Evolutionary conservation across 1,140 invertebrate species (phyloP), one percentile per base, ranked within the genome.

Genomic region (Orius insidiosus): DNA sequence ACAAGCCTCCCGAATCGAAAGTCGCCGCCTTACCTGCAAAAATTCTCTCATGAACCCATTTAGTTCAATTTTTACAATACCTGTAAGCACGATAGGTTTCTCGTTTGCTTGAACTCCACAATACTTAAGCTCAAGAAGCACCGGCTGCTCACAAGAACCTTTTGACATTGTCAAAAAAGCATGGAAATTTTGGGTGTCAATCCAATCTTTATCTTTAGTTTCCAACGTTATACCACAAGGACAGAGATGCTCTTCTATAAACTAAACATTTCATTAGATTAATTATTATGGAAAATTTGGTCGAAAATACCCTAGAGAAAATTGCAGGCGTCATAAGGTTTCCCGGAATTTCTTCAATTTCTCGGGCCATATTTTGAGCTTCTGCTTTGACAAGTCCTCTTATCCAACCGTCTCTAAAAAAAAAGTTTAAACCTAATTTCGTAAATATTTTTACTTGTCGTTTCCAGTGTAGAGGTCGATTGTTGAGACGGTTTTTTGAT

Each of bases 1-100:
- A 84, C 47, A 92, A 78, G 42, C 85, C 86, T 47, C 87, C 87
- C 45, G 80, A 76, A 54, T 93, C 85, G 62, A 90, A 92, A 2
- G 85, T 90, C 3, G 90, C 76, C 13, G 86, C 87, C 63, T 92
- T 83, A 1, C 80, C 61, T 58, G 40, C 2, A 40, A 47, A 34
- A 24, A 24, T 4, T 24, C 3, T 7, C 24, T 4, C 7, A 4
- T 24, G 24, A 24, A 24, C 3, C 24, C 24, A 3, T 24, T 3
- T 24, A 24, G 24, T 4, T 24, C 3, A 24, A 24, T 7, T n/a
- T n/a, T n/a, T 7, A 24, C 3, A 24, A 24, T 24, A 59, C 60
- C 61, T 14, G 61, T 58, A 36, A 62, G 38, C 16, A 54, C 61
- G 6, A 63, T 39, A 6, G 60, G 62, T 40, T 59, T 57, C 2